Evolutionary conservation across 2,113 vertebrate species (phyloP), one percentile per base, ranked within the genome.

Genomic region (Grallaria varia): DNA sequence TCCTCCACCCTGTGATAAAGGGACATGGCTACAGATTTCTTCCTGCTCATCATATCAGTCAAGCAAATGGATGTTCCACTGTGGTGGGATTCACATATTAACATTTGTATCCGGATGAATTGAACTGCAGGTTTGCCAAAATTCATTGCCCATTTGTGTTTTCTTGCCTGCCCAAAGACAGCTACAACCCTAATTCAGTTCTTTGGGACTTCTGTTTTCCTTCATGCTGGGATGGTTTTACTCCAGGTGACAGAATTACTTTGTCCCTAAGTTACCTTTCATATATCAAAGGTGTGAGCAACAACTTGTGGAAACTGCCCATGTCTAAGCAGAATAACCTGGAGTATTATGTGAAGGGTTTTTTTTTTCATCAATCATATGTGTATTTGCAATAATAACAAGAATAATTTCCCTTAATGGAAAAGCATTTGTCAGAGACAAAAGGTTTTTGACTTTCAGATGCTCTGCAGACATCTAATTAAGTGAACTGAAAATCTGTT

Each of bases 401-500:
- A 49, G 39, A 82, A 66, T 69, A 45, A 59, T 59, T 90, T 85
- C 39, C 55, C 76, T 84, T 71, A 24, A 35, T 66, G 21, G 52
- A 67, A 68, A 68, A 84, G 37, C 20, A 62, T 67, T 94, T 87
- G 25, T 63, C 25, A 66, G 4, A 77, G 39, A 44, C 58, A 52
- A 25, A 83, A 73, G 40, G 68, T 95, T 72, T 72, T 87, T 0
- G 1, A 78, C 49, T 79, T 94, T 81, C 40, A 49, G 77, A 64
- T 91, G 66, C 15, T 87, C 53, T 84, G 87, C 59, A 95, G 89
- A 49, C 62, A 75, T 87, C 15, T 56, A 85, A 73, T 92, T 86
- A 82, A 62, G 69, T n/a, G 44, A 94, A 76, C 58, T 73, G 79
- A 83, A 79, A 90, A 88, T 93, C 78, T 93, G 45, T 88, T 79